Evolutionary conservation across 2,888 invertebrate species (phyloP).

Genomic region (Dendrolimus pini): DNA sequence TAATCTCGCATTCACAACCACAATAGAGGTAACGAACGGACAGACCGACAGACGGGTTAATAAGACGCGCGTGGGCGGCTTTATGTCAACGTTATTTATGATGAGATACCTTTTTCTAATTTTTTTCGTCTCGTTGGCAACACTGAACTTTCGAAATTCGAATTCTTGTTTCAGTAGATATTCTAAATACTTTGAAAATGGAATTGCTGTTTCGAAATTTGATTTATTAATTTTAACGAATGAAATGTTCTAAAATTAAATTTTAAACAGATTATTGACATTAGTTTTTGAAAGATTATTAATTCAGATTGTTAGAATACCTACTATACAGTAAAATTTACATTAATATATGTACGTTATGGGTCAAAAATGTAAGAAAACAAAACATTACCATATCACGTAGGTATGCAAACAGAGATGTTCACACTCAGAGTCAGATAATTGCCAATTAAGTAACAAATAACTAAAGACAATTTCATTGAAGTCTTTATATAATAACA

Average conservation of each 20-base stretch:
- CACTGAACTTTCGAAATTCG: constrained; percentile 17
- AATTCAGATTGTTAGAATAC: too few relatives aligned
- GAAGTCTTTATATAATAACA: too few relatives aligned
- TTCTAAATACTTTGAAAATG: neutral
- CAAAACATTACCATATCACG: too few relatives aligned
- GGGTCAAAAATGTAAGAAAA: too few relatives aligned
- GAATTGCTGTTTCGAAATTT: constrained; percentile 8
- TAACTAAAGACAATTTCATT: too few relatives aligned
- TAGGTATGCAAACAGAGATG: too few relatives aligned
- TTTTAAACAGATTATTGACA: neutral
- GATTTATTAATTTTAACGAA: constrained; percentile 5
- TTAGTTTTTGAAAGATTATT: too few relatives aligned
- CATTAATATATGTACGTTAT: too few relatives aligned
- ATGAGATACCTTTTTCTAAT: constrained; percentile 51
- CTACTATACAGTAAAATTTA: too few relatives aligned
- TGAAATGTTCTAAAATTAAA: neutral
- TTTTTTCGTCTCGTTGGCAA: constrained; percentile 45
- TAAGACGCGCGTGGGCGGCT: constrained; percentile 72
- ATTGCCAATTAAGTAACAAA: too few relatives aligned
- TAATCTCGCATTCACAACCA: constrained; percentile 68
- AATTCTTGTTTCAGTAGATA: constrained; percentile 1
- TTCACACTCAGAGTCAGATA: too few relatives aligned
- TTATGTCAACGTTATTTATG: constrained; percentile 74
- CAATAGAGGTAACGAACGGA: constrained; percentile 74
- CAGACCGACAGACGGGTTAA: constrained; percentile 69